Percentiles rank a stretch among this genome's conserved stretches.
phyloP scores from a whole-genome alignment of 2,888 invertebrate species.

The Thecophora atra region DNA sequence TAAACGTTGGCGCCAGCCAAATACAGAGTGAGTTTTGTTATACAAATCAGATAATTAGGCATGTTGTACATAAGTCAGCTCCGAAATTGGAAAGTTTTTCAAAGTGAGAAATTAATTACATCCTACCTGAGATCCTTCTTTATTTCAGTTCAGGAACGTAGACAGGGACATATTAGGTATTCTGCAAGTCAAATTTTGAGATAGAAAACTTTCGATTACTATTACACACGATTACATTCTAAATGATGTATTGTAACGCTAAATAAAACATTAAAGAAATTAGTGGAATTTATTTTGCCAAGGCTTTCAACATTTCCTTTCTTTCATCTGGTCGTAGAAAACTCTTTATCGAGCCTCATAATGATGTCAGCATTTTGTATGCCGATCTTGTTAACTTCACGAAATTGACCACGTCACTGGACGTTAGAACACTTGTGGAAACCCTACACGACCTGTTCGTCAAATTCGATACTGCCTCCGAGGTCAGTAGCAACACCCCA shows the following conservation, averaged over 20 bases:
- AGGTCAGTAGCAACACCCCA: conserved; percentile 68
- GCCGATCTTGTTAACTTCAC: conserved; percentile 96
- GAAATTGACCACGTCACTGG: conserved; percentile 76
- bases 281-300: no score
- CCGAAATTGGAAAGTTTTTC: no score
- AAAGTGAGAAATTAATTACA: no score
- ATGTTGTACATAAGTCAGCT: not conserved
- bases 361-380: conserved; percentile 88
- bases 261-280: no score
- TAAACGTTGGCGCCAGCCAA: conserved; percentile 62
- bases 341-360: conserved; percentile 86
- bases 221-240: no score
- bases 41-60: not conserved
- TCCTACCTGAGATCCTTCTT: no score
- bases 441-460: conserved; percentile 91
- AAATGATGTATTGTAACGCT: no score
- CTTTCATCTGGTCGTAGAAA: conserved; percentile 69
- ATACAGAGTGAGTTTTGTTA: conserved; percentile 57
- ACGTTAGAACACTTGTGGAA: conserved; percentile 84
- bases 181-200: no score
- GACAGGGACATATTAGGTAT: no score
- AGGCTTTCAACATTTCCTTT: not conserved
- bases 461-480: conserved; percentile 89
- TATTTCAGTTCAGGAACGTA: no score
- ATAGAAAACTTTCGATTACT: no score